Conservation (phyloP, 2,113 vertebrate species). For the Nyctereutes procyonoides region DNA sequence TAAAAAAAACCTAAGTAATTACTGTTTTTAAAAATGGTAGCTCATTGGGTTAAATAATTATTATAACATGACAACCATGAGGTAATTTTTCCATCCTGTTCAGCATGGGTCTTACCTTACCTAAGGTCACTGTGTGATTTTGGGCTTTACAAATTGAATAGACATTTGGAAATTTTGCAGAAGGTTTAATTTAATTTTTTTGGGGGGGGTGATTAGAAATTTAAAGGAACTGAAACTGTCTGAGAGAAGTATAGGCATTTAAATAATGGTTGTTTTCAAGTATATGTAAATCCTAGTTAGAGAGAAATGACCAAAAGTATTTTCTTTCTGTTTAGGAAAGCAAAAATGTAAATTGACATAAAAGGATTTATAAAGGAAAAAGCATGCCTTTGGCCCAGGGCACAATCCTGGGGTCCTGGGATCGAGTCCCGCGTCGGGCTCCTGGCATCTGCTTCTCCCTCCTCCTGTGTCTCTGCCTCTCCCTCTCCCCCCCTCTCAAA, state of each 20-base stretch:
- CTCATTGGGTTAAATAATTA: constrained; percentile 28
- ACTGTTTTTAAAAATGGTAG: constrained; percentile 51
- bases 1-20: constrained; percentile 39
- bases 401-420: too few species aligned
- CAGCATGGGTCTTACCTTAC: neutral
- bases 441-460: too few species aligned
- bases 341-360: neutral
- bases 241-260: neutral
- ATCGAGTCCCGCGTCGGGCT: too few species aligned
- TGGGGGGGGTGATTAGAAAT: neutral
- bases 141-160: constrained; percentile 42
- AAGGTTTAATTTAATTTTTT: neutral
- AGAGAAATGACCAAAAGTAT: neutral
- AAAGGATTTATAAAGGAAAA: constrained; percentile 28
- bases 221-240: constrained; percentile 36
- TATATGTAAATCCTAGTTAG: neutral
- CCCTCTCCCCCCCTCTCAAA: too few species aligned
- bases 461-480: too few species aligned
- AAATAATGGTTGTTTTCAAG: constrained; percentile 26
- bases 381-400: neutral
- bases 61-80: constrained; percentile 4
- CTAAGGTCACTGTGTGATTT: constrained; percentile 42
- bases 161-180: constrained; percentile 9
- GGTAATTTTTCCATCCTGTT: constrained; percentile 45
- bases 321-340: constrained; percentile 52